Base-by-base conservation (phyloP, 1,140 invertebrate genomes). In the Drosophila eugracilis region DNA sequence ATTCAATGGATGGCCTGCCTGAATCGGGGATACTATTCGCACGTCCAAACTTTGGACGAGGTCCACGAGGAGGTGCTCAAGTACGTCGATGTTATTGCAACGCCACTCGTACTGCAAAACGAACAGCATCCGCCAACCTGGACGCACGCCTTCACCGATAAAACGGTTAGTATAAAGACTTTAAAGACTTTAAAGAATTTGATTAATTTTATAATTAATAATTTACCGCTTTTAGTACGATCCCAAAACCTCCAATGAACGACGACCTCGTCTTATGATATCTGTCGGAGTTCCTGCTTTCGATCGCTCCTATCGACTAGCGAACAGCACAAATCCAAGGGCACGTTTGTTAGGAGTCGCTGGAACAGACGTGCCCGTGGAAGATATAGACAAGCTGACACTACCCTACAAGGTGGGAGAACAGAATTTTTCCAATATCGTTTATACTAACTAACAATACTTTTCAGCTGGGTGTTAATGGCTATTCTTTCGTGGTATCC, bases 1-100 rank as follows among this genome's bases (percentile, higher is more conserved):
- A 97, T 99, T 22, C 95, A 96, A 78, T 97, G 96, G 95, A 99
- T 99, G 96, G 97, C 98, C 2, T 99, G 98, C 92, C 93, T 95
- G 10, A 99, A 99, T 92, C 95, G 97, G 94, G 98, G 98, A 19
- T 98, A 96, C 90, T 98, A 96, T 91, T 96, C 96, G 0, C 97
- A 99, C 88, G 96, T 99, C 21, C 96, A 97, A 50, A 96, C 97
- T 0, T 93, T 98, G 74, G 97, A 98, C 78, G 98, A 99, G 93
- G 97, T 98, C 0, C 95, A 96, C 62, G 97, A 97, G 91, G 96
- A 98, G 91, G 98, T 99, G 19, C 92, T 98, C 58, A 97, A 97
- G 90, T 98, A 98, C 91, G 96, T 98, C 48, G 95, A 96, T 12
- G 96, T 98, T 0, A 96, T 98, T 74, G 97, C 97, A 4, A 93